A percentile compares a stretch with the other conserved stretches of the same genome.
These are phyloP conservation scores for Phalacrocorax brasilianus DNA, from an alignment of 2,113 vertebrate species.

Conservation along the genomic window DNA sequence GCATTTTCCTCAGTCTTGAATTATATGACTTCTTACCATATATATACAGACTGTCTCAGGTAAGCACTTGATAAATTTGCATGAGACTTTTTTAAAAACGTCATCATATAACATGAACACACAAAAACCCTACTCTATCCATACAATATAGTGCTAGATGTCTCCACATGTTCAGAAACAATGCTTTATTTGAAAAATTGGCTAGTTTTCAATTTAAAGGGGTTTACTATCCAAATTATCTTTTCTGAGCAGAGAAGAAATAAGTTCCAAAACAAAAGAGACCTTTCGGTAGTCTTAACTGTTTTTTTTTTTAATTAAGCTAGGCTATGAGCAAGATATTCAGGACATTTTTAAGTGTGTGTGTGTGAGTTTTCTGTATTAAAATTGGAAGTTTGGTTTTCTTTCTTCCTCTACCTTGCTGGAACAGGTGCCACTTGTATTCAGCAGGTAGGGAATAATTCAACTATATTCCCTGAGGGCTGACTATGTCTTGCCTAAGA, in stretches of 20 bases:
- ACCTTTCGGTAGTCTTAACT: not conserved
- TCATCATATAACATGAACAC: not conserved
- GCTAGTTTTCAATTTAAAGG: not conserved
- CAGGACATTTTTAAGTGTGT: not conserved
- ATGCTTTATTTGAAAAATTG: not conserved
- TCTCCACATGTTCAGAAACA: not conserved
- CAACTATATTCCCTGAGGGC: not conserved
- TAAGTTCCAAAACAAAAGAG: not conserved
- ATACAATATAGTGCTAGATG: not conserved
- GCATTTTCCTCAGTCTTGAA: not conserved
- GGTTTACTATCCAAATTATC: not conserved
- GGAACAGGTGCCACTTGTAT: not conserved
- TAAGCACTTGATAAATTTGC: not conserved
- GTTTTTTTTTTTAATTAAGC: not conserved
- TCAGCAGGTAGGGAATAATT: not conserved
- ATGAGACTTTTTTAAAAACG: not conserved
- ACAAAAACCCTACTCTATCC: not conserved
- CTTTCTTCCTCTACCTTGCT: not conserved
- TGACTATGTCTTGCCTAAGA: not conserved
- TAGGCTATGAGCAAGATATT: not conserved
- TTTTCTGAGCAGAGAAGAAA: not conserved
- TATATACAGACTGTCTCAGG: not conserved
- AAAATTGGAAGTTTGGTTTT: not conserved
- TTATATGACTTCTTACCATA: not conserved
- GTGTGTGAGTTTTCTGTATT: not conserved